Evolutionary conservation across 1,140 invertebrate species (phyloP).

Genomic region (Habropoda laboriosa): DNA sequence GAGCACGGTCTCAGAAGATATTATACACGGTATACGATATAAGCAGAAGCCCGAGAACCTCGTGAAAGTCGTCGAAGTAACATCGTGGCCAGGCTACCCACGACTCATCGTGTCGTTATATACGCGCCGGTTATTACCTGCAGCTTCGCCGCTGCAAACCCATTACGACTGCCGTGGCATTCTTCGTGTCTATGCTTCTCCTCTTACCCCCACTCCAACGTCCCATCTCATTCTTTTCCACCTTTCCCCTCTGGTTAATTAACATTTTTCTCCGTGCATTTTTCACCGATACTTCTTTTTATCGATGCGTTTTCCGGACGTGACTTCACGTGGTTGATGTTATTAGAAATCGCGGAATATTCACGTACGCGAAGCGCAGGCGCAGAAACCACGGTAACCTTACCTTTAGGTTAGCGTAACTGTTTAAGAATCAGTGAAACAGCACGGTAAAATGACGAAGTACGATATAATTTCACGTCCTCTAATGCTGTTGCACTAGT

Average conservation of each 20-base stretch:
- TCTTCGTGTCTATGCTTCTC: conserved; percentile 46
- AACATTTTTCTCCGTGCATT: conserved; percentile 37
- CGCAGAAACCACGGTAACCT: neutral
- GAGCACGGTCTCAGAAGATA: conserved; percentile 14
- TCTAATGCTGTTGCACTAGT: too few relatives aligned
- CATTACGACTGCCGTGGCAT: conserved; percentile 66
- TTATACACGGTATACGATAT: conserved; percentile 31
- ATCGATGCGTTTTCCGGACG: neutral
- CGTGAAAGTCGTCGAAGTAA: conserved; percentile 61
- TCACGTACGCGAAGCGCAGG: neutral
- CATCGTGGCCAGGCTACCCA: conserved; percentile 59
- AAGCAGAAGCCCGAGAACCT: conserved; percentile 53
- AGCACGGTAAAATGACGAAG: too few relatives aligned
- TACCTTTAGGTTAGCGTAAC: too few relatives aligned
- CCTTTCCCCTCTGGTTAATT: conserved; percentile 48
- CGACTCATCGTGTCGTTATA: conserved; percentile 68
- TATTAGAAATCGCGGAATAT: conserved; percentile 12
- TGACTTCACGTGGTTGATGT: neutral
- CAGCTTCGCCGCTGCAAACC: conserved; percentile 63
- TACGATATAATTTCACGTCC: too few relatives aligned
- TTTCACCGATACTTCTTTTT: neutral
- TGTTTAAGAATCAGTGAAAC: too few relatives aligned
- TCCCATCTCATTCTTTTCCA: conserved; percentile 45
- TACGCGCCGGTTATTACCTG: conserved; percentile 66
- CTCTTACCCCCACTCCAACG: too few relatives aligned